Conservation (phyloP, 2,888 invertebrate genomes). For the Agrochola litura region DNA sequence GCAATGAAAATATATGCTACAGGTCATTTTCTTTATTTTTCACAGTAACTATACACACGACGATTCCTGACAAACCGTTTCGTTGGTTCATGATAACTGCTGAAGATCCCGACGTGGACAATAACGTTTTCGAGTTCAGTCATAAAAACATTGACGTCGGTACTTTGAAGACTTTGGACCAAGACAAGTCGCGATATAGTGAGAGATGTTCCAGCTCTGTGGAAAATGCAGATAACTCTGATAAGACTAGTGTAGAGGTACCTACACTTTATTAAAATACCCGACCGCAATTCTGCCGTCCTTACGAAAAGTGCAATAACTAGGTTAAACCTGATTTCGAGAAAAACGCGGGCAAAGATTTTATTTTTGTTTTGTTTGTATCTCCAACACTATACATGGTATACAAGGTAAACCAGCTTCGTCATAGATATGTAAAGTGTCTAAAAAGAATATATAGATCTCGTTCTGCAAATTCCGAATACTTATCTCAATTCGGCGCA, state of each 20-base stretch:
- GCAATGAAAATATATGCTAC: background rate
- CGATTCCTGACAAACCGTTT: constrained; percentile 75
- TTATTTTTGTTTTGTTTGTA: too few relatives aligned
- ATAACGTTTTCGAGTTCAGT: constrained; percentile 71
- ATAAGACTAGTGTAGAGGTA: constrained; percentile 79
- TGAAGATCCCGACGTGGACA: constrained; percentile 83
- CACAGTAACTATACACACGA: constrained; percentile 77
- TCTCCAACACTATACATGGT: too few relatives aligned
- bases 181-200: constrained; percentile 80
- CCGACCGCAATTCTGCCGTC: too few relatives aligned
- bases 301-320: too few relatives aligned
- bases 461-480: too few relatives aligned
- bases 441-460: too few relatives aligned
- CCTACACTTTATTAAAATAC: background rate
- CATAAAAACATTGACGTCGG: constrained; percentile 78
- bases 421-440: too few relatives aligned
- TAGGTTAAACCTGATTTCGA: too few relatives aligned
- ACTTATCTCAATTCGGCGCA: too few relatives aligned
- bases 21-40: constrained; percentile 11
- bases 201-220: constrained; percentile 83
- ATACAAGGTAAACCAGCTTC: too few relatives aligned
- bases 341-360: too few relatives aligned
- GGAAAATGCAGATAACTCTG: constrained; percentile 83
- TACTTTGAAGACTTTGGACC: constrained; percentile 81
- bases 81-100: constrained; percentile 87